phyloP scores from a whole-genome alignment of 2,113 vertebrate genomes.

The Phrynosoma platyrhinos region DNA sequence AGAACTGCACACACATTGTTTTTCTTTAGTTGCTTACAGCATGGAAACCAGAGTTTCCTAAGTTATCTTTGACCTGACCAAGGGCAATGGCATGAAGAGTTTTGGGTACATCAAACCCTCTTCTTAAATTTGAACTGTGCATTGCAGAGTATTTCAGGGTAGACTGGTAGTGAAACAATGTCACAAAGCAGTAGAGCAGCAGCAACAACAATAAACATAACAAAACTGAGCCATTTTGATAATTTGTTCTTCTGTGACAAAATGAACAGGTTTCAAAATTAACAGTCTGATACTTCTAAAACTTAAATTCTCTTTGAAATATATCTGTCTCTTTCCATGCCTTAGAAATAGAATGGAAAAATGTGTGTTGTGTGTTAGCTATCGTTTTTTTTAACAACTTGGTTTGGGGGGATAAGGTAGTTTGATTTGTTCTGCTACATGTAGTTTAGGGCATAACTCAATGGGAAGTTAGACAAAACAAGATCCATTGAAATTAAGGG shows the following conservation, averaged over 20 bases:
- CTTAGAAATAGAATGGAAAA: not conserved
- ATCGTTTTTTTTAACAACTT: not conserved
- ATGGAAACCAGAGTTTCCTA: slow-evolving; percentile 32
- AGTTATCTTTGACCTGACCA: slow-evolving; percentile 6
- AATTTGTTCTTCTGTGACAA: not conserved
- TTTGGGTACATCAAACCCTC: slow-evolving; percentile 6
- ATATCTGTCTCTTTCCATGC: not conserved
- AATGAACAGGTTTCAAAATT: not conserved
- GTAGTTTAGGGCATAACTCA: not conserved
- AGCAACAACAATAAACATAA: too few relatives aligned
- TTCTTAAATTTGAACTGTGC: slow-evolving; percentile 28
- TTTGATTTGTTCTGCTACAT: not conserved
- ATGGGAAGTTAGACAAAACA: not conserved
- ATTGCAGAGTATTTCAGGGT: slow-evolving; percentile 5
- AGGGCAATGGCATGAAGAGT: slow-evolving; percentile 2
- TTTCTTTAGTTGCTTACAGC: not conserved
- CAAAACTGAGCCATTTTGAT: not conserved
- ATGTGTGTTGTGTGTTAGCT: not conserved
- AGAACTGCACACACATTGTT: not conserved
- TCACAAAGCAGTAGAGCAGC: not conserved
- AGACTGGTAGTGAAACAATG: slow-evolving; percentile 2
- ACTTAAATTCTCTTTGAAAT: slow-evolving; percentile 14
- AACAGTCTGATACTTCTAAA: slow-evolving; percentile 8
- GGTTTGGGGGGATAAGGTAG: not conserved
- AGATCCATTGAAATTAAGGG: not conserved